These are phyloP conservation scores for Nematolebias whitei DNA, from an alignment of 2,113 vertebrate species.

Conservation along the genomic window DNA sequence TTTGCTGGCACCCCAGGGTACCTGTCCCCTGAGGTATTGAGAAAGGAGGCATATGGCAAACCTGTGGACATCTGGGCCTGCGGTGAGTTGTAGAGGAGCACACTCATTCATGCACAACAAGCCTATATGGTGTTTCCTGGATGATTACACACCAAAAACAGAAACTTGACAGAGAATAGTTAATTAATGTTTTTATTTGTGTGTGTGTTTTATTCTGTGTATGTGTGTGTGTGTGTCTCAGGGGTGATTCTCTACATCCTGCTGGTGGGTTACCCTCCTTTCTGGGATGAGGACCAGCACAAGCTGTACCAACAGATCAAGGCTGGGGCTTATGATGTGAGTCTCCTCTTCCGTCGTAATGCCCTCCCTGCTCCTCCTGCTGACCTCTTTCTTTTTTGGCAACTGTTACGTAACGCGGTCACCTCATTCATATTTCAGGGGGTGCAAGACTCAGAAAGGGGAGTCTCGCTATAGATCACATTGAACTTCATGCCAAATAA, in stretches of 20 bases:
- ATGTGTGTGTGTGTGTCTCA: constrained; percentile 70
- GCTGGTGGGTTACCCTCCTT: constrained; percentile 96
- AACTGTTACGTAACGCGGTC: constrained; percentile 57
- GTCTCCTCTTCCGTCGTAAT: constrained; percentile 49
- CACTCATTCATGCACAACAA: constrained; percentile 16
- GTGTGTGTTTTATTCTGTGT: constrained; percentile 15
- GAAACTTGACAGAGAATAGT: constrained; percentile 14
- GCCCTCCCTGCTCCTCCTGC: constrained; percentile 23
- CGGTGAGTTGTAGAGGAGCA: constrained; percentile 78
- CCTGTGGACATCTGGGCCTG: constrained; percentile 99
- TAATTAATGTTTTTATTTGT: constrained; percentile 13
- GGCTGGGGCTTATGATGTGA: constrained; percentile 96
- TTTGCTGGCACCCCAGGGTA: constrained; percentile 92
- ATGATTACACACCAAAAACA: constrained; percentile 8
- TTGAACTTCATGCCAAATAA: constrained; percentile 22
- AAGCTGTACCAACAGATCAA: constrained; percentile 99
- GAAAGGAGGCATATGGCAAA: constrained; percentile 97
- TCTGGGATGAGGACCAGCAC: constrained; percentile 99
- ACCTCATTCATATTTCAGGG: constrained; percentile 72
- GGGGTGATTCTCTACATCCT: constrained; percentile 98
- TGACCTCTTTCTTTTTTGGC: constrained; percentile 50
- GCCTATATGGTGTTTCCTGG: constrained; percentile 11
- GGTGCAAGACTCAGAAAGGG: constrained; percentile 42
- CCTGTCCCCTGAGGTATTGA: constrained; percentile 91
- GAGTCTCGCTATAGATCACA: constrained; percentile 43